Percentiles rank a stretch among this genome's conserved stretches.
phyloP scores from a whole-genome alignment of 2,113 vertebrate genomes.

The Monarcha castaneiventris region DNA sequence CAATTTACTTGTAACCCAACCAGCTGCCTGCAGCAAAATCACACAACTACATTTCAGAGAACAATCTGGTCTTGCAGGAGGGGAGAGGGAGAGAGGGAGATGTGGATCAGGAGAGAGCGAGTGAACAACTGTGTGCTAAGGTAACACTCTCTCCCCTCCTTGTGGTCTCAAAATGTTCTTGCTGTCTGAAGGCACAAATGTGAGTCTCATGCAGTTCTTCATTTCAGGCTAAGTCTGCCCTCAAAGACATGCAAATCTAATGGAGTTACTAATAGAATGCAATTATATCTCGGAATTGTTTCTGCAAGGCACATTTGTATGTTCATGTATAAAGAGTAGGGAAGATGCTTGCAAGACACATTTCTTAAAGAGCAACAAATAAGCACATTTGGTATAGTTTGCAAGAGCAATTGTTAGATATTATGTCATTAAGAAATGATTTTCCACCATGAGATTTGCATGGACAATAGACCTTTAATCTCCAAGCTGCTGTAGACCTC shows the following conservation, averaged over 20 bases:
- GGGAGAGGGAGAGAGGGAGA: not conserved
- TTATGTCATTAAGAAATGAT: not conserved
- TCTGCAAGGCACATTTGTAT: not conserved
- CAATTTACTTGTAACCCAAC: slow-evolving; percentile 13
- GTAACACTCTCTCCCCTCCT: slow-evolving; percentile 11
- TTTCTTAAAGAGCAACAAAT: not conserved
- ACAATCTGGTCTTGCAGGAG: not conserved
- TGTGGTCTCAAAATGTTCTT: not conserved
- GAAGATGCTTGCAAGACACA: not conserved
- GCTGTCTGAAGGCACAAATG: not conserved
- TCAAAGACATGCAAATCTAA: slow-evolving; percentile 19
- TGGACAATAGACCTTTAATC: not conserved
- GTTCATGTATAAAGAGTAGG: not conserved
- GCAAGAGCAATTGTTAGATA: not conserved
- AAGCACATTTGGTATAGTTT: not conserved
- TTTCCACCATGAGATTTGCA: slow-evolving; percentile 19
- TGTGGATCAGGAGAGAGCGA: not conserved
- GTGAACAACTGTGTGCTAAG: not conserved
- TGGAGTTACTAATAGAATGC: not conserved
- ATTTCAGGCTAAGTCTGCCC: not conserved
- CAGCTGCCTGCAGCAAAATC: slow-evolving; percentile 40
- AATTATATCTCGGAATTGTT: not conserved
- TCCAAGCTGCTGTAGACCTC: not conserved
- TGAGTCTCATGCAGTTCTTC: not conserved
- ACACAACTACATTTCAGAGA: not conserved